Conservation (phyloP, 1,140 invertebrate genomes). For the Formica selysi region DNA sequence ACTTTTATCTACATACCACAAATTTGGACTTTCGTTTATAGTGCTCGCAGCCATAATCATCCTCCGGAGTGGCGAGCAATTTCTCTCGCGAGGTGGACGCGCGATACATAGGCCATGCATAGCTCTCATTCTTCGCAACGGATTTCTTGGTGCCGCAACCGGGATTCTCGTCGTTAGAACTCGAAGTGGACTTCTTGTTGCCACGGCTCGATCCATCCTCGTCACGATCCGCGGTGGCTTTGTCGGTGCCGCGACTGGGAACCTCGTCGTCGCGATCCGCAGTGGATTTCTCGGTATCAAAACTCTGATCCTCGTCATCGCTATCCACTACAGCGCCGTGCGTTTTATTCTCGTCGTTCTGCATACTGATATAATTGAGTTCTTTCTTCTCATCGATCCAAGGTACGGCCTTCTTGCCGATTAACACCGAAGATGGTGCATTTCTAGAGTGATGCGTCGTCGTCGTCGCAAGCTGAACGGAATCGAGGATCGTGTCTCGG, state of each 20-base stretch:
- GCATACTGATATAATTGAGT: constrained; percentile 7
- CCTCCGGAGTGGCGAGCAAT: constrained; percentile 53
- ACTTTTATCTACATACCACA: constrained; percentile 87
- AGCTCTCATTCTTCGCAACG: neutral
- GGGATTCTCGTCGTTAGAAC: neutral
- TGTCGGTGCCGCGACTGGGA: neutral
- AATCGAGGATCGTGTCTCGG: neutral
- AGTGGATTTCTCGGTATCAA: neutral
- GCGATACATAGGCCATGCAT: constrained; percentile 11
- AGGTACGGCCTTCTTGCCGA: neutral
- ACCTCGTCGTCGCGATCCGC: neutral
- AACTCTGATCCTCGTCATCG: constrained; percentile 8
- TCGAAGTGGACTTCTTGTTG: neutral
- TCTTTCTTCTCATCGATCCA: constrained; percentile 24
- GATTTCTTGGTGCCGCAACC: neutral
- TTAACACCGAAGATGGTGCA: constrained; percentile 17
- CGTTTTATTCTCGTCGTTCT: constrained; percentile 20
- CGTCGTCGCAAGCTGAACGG: neutral
- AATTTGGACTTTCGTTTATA: constrained; percentile 94
- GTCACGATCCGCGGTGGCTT: neutral
- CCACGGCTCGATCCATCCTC: neutral
- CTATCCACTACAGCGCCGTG: neutral
- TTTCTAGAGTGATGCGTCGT: neutral
- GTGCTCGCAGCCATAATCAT: constrained; percentile 90
- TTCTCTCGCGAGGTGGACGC: constrained; percentile 68